Conservation (phyloP, 2,888 invertebrate genomes). For the Hybos culiciformis region DNA sequence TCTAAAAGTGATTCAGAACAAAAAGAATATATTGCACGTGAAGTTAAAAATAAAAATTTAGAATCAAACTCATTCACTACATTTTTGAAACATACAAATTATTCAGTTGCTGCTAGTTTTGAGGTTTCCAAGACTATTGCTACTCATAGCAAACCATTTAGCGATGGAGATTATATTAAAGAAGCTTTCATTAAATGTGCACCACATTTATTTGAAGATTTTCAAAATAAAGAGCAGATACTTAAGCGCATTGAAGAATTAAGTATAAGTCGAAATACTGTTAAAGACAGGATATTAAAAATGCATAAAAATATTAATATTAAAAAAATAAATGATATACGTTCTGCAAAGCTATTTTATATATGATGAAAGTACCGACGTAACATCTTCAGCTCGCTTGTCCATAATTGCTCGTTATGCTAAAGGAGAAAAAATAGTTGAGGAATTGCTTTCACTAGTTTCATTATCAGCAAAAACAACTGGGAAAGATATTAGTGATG, state of each 20-base stretch:
- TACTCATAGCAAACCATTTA: constrained; percentile 18
- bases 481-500: constrained; percentile 1
- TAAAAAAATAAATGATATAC: neutral
- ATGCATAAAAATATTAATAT: neutral
- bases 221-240: neutral
- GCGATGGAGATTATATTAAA: constrained; percentile 14
- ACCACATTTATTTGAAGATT: neutral
- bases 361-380: neutral
- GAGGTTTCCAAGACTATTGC: constrained; percentile 7
- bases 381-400: constrained; percentile 1
- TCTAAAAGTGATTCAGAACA: neutral
- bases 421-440: constrained; percentile 13
- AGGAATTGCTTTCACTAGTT: constrained; percentile 16
- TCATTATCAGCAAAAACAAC: constrained; percentile 13
- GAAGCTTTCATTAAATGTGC: constrained; percentile 10
- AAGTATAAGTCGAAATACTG: constrained; percentile 1
- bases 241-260: constrained; percentile 1
- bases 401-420: constrained; percentile 14
- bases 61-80: neutral
- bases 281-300: constrained; percentile 1
- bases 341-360: neutral
- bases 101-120: neutral
- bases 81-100: constrained; percentile 1
- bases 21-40: neutral
- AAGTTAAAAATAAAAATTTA: neutral